Conservation (phyloP, 2,888 invertebrate species). For the Helicoverpa assulta region DNA sequence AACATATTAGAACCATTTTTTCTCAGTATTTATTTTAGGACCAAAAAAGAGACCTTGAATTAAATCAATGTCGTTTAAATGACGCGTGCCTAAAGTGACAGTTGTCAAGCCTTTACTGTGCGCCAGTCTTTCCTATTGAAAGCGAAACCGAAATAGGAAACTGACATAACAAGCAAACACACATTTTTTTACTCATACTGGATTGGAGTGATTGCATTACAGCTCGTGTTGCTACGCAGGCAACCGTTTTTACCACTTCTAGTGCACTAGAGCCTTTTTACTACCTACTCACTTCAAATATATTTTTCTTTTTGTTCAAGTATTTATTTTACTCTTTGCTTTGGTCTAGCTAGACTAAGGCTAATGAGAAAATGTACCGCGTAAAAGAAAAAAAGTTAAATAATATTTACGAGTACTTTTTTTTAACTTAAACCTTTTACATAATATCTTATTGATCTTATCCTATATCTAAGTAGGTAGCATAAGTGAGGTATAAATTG, state of each 20-base stretch:
- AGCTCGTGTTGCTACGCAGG: no score
- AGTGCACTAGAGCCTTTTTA: no score
- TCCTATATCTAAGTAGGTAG: background rate
- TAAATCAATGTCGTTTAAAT: background rate
- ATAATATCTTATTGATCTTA: background rate
- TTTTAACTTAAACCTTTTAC: background rate
- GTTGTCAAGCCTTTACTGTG: background rate
- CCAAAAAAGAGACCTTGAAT: background rate
- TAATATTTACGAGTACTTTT: no score
- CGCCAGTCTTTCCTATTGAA: conserved; percentile 29
- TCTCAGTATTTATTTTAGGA: no score
- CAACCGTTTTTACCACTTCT: background rate
- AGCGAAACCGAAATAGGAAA: conserved; percentile 37
- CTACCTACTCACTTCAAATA: no score
- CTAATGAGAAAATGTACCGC: no score
- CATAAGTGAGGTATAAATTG: background rate
- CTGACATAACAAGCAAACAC: conserved; percentile 2
- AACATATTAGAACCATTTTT: no score
- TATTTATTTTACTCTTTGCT: no score
- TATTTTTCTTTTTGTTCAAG: no score
- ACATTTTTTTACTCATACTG: background rate
- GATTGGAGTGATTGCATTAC: no score
- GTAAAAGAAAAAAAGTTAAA: no score
- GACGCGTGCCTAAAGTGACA: background rate
- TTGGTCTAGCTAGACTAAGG: no score